Evolutionary conservation across 2,113 vertebrate species (phyloP), one percentile per base, ranked within the genome.

Genomic region (Peromyscus californicus): DNA sequence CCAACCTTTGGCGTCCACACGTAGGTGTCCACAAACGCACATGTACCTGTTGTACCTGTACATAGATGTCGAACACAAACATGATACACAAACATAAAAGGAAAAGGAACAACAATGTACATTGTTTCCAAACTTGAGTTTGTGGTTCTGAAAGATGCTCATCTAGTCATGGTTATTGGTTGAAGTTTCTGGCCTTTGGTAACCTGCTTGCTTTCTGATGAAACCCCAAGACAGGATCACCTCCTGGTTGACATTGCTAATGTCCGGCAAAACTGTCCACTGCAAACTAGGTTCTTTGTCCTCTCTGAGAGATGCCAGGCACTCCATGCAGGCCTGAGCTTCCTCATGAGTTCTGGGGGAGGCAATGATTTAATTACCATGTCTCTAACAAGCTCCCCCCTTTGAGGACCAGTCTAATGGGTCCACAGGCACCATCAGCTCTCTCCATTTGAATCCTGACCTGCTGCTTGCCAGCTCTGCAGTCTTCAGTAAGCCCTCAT

Each of bases 91-190:
- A 11, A 70, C 65, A 54, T 29, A 31, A 45, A 16, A n/a, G 13
- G 48, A 61, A 78, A 80, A 85, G 29, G 6, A 87, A 80, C 63
- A 83, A 42, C 24, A 84, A n/a, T 69, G 92, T 16, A 42, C 7
- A 65, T 33, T 16, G 11, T 72, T 85, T 85, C 26, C 83, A 24
- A 29, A 63, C n/a, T 24, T 59, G n/a, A 13, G 10, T 63, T 72
- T 97, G 82, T 51, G 29, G 69, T 76, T 88, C 90, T 86, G 36
- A 95, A 39, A 74, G n/a, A 33, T 26, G 51, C 19, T 12, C 59
- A 69, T 70, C 42, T 79, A 63, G 12, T 65, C 69, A 74, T 21
- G 45, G 11, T 39, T 79, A 92, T 54, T 5, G 84, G 48, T 19
- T 80, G 51, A 82, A 10, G 8, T 91, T 79, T 33, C 33, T 80